phyloP scores from a whole-genome alignment of 2,797 vertebrate genomes.

The Sebastes kiyomatsui region DNA sequence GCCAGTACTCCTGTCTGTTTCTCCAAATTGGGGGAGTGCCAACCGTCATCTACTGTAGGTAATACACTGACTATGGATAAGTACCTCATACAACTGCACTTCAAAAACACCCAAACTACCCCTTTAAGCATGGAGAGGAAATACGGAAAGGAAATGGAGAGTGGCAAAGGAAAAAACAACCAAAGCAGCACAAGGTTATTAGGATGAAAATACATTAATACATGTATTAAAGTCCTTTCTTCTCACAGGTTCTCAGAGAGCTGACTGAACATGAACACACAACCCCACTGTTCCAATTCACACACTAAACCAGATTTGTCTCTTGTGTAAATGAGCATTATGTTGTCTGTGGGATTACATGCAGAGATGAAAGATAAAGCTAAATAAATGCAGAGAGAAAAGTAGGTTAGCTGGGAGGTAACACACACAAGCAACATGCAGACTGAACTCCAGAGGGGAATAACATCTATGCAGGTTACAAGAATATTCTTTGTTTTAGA shows the following conservation, averaged over 20 bases:
- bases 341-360: constrained; percentile 25
- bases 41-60: no score
- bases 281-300: background rate
- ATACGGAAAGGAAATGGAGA: background rate
- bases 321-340: constrained; percentile 10
- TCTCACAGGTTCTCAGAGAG: background rate
- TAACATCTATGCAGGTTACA: background rate
- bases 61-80: no score
- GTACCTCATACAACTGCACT: no score
- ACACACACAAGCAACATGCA: constrained; percentile 3
- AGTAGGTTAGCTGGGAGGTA: constrained; percentile 31
- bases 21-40: no score
- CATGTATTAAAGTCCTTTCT: background rate
- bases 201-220: background rate
- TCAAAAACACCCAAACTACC: no score
- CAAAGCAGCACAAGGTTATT: background rate
- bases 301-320: constrained; percentile 16
- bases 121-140: background rate
- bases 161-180: background rate
- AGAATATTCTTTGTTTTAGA: constrained; percentile 21
- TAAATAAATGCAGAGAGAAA: constrained; percentile 23
- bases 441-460: constrained; percentile 26
- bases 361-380: constrained; percentile 23
- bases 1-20: no score
- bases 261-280: background rate